Base-by-base conservation (phyloP, 2,797 vertebrate species). In the Gallinago stenura region DNA sequence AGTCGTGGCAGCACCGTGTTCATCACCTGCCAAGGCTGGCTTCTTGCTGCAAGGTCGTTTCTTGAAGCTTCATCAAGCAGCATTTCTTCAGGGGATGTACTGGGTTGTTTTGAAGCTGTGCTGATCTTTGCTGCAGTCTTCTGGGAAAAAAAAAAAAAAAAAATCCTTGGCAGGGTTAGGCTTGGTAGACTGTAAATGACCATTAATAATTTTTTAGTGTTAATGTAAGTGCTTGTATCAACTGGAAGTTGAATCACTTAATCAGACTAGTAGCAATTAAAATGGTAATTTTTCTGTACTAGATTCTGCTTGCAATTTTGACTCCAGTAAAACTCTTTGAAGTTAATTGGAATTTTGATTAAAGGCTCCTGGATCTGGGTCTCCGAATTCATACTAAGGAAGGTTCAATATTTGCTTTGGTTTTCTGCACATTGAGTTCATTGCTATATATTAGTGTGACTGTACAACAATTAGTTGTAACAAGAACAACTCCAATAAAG, bases 331-430 rank as follows among this genome's bases (percentile, higher is more conserved):
- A 91, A 85, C 39, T 87, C 95, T 95, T 96, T 96, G 95, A 96
- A 95, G 95, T 95, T 96, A 96, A 96, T 95, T 96, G 93, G 91
- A 90, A 96, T 89, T 96, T 95, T 95, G 91, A 96, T 96, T 94
- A 97, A 95, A 90, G 68, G 30, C 93, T 96, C 51, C 83, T 90
- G 90, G 81, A 95, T 93, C 64, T 95, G 86, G 60, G 81, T 92
- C 81, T 95, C 71, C 17, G 80, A 89, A 93, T 96, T 95, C 83
- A 71, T 85, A 84, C 91, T 90, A 87, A 80, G 43, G 50, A 83
- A 94, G 53, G 90, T 92, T 96, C 95, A 96, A 96, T 94, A 96
- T 95, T 94, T 95, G 86, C 94, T 97, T 97, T 95, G 94, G 91
- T 95, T 95, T 94, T 83, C 87, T 68, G 83, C 75, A 56, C 45